Evolutionary conservation across 1,140 invertebrate species (phyloP), one percentile per base, ranked within the genome.

Genomic region (silkworm (Bombyx mori)): DNA sequence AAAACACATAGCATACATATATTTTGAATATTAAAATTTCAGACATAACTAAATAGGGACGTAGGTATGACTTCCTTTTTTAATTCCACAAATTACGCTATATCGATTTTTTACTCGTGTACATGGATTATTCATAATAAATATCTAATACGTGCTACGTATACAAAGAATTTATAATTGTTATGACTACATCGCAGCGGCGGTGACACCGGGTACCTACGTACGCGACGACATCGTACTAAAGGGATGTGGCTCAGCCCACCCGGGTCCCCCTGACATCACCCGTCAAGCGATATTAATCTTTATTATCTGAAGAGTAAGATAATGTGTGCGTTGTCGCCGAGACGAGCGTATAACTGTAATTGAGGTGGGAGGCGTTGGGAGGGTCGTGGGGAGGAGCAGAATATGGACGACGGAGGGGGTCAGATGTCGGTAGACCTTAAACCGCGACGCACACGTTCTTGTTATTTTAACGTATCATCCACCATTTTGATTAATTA

Each of bases 291-390:
- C 59, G 62, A 82, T 75, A 78, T 79, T 79, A 78, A 82, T 77
- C 83, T 84, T 79, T 84, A 86, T 80, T 72, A 58, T 65, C 58
- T 61, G 62, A 62, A 60, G 54, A 54, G 66, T 79, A 86, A 75
- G 77, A 77, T 77, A 74, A 71, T 64, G 57, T 76, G 75, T 77
- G 57, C 61, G 57, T 63, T 71, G 71, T 54, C 68, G 64, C 66
- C 50, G 63, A 65, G 61, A 62, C 57, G 62, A 62, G 59, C 57
- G 65, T 65, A 66, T 71, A 66, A 73, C 58, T 75, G 68, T 82
- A 79, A 77, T 81, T 78, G 78, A 67, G 65, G 75, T 73, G 79
- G 70, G 69, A 71, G 82, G 83, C 79, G 81, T 70, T 83, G 81
- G 77, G 81, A 75, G 81, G 77, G 75, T 61, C 75, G 65, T 67